phyloP scores from a whole-genome alignment of 2,888 invertebrate genomes.

The Ceriagrion tenellum region DNA sequence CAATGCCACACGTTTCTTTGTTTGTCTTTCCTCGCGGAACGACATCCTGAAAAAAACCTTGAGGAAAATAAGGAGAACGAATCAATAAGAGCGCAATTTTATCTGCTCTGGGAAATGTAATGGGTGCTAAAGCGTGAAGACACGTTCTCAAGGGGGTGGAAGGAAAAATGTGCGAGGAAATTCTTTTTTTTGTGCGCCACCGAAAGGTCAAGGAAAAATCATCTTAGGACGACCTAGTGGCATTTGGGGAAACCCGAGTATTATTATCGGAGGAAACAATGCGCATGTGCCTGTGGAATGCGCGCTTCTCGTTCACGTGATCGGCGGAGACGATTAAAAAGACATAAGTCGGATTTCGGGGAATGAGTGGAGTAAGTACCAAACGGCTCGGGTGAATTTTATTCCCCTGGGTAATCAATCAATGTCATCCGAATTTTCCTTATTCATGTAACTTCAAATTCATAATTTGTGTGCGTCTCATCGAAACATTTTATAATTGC shows the following conservation, averaged over 20 bases:
- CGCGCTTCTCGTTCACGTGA: not conserved
- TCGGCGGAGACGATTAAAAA: conserved; percentile 58
- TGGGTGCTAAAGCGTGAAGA: conserved; percentile 25
- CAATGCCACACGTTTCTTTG: not conserved
- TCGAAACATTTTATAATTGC: too few species aligned
- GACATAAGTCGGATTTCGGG: conserved; percentile 38
- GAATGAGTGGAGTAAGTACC: not conserved
- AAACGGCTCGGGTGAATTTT: not conserved
- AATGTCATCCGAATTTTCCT: not conserved
- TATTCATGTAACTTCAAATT: not conserved
- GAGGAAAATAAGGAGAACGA: conserved; percentile 53
- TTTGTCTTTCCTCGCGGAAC: not conserved
- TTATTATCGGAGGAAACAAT: conserved; percentile 30
- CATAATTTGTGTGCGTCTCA: not conserved
- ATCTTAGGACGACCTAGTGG: conserved; percentile 58
- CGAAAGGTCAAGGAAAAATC: conserved; percentile 53
- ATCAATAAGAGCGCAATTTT: conserved; percentile 47
- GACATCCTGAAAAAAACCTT: not conserved
- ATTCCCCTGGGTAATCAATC: not conserved
- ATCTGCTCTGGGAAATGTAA: conserved; percentile 22
- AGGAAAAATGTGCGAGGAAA: not conserved
- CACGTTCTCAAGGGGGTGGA: not conserved
- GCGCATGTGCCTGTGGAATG: not conserved
- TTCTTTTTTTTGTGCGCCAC: not conserved
- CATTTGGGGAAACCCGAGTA: conserved; percentile 42